Conservation (phyloP, 2,888 invertebrate genomes). For the Tinea pellionella region DNA sequence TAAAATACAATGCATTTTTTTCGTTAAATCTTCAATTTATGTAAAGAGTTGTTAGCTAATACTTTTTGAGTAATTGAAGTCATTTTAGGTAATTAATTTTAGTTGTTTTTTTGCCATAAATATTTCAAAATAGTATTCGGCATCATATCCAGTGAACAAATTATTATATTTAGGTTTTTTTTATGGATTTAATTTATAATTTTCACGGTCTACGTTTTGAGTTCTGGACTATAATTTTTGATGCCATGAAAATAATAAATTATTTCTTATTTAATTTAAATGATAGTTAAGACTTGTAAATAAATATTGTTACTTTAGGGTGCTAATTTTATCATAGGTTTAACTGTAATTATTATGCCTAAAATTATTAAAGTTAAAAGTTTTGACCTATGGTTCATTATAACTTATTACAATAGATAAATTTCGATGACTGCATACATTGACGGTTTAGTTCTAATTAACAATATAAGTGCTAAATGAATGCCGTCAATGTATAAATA, state of each 20-base stretch:
- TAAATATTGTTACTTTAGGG: constrained; percentile 53
- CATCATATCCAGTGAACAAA: constrained; percentile 1
- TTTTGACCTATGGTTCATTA: background rate
- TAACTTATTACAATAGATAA: background rate
- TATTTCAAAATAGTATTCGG: background rate
- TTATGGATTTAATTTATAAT: constrained; percentile 2
- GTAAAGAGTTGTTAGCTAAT: background rate
- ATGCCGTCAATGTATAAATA: background rate
- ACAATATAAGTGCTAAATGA: background rate
- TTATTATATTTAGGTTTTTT: background rate
- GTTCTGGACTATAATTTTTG: background rate
- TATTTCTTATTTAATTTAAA: constrained; percentile 51
- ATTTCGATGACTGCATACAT: background rate
- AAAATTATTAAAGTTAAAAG: no score
- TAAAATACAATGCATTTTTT: background rate
- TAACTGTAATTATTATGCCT: background rate
- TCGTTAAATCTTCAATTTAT: background rate
- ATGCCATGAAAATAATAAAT: constrained; percentile 26
- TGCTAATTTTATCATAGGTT: constrained; percentile 32
- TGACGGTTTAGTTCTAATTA: background rate
- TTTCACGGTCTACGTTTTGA: background rate
- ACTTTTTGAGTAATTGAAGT: background rate
- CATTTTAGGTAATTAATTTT: constrained; percentile 1
- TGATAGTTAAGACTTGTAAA: constrained; percentile 57
- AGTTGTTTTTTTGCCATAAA: background rate